These are phyloP conservation scores for Ascaphus truei DNA, from an alignment of 2,113 vertebrate genomes.

Conservation along the genomic window DNA sequence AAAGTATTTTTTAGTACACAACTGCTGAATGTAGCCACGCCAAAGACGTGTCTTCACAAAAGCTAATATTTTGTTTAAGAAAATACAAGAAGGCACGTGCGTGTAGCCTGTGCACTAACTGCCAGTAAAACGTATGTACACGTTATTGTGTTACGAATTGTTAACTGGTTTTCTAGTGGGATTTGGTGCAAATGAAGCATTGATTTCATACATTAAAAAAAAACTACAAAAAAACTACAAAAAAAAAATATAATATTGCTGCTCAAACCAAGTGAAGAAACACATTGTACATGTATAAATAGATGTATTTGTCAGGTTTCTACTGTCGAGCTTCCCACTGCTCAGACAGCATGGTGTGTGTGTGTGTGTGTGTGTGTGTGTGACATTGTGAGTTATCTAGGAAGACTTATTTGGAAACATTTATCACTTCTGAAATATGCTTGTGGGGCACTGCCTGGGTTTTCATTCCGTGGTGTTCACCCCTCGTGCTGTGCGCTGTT, in stretches of 20 bases:
- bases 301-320: slow-evolving; percentile 27
- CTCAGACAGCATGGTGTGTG: neutral
- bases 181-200: slow-evolving; percentile 62
- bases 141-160: slow-evolving; percentile 54
- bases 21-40: slow-evolving; percentile 89
- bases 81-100: slow-evolving; percentile 50
- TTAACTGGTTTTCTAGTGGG: slow-evolving; percentile 57
- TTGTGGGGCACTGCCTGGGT: slow-evolving; percentile 7
- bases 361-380: slow-evolving; percentile 11
- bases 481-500: too few species aligned
- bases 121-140: slow-evolving; percentile 72
- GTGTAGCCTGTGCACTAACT: slow-evolving; percentile 69
- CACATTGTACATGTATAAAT: slow-evolving; percentile 31
- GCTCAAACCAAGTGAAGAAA: slow-evolving; percentile 23
- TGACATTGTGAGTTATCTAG: neutral
- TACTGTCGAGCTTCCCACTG: neutral
- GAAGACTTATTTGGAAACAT: neutral
- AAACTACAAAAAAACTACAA: too few species aligned
- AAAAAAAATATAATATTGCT: slow-evolving; percentile 33
- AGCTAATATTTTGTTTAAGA: slow-evolving; percentile 74
- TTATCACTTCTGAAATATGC: neutral
- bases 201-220: slow-evolving; percentile 44
- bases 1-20: slow-evolving; percentile 94
- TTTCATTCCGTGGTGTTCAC: slow-evolving; percentile 5
- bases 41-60: slow-evolving; percentile 69